Base-by-base conservation (phyloP, 1,140 invertebrate species). In the Leptestheria dahalacensis region DNA sequence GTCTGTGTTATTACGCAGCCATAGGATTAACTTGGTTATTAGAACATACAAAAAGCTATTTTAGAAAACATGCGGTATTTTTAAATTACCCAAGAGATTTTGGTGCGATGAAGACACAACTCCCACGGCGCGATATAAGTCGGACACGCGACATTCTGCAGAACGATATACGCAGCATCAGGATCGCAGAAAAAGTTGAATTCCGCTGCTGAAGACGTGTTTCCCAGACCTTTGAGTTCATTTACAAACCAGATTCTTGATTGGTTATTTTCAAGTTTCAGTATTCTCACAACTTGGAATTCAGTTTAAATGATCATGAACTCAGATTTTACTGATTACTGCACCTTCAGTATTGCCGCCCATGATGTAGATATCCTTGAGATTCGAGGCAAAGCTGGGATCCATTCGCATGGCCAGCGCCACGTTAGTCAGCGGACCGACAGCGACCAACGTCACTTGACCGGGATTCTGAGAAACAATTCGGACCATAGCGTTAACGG, bases 121-220 rank as follows among this genome's bases (percentile, higher is more conserved):
- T 71, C 70, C 70, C 70, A 71, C 1, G 69, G 63, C 10, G 69
- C 66, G 12, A 69, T 54, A 11, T 64, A 65, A 0, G 70, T 60
- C 6, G 61, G 61, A 51, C 66, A 71, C 20, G 66, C 59, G 1
- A 63, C 61, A 63, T 65, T 69, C 41, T 69, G 66, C 60, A 78
- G 64, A 3, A 78, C 74, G 23, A 84, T 75, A 51, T 68, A 71
- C 51, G 80, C 78, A 12, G 80, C 77, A 65, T 82, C 78, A 1
- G 82, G 82, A 65, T 85, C 83, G 53, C 69, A 65, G 18, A 68
- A 66, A 64, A 85, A 84, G 69, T 86, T 86, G 65, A 79, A 84
- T 69, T 86, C 83, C 0, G 78, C 72, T 11, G 74, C 73, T 0
- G 74, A 68, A 11, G 63, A 64, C 2, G 69, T 64, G 56, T 80